Percentiles rank a stretch among this genome's conserved stretches.
These are phyloP conservation scores for Chionomys nivalis DNA, from an alignment of 2,113 vertebrate species.

Conservation along the genomic window DNA sequence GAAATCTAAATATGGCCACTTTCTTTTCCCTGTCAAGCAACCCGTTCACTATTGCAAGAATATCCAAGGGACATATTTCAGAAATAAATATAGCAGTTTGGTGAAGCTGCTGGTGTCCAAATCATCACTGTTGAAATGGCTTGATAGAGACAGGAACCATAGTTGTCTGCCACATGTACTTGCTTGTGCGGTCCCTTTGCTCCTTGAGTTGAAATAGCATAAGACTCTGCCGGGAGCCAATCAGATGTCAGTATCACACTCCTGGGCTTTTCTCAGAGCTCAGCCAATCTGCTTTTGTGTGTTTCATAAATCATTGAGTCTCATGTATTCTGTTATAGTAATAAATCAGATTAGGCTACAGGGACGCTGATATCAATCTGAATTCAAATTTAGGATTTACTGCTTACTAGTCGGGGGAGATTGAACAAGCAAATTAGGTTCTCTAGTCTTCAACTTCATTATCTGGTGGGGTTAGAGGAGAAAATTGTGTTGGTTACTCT, in stretches of 20 bases:
- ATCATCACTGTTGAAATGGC: neutral
- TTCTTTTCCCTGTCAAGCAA: constrained; percentile 40
- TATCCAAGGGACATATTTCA: constrained; percentile 35
- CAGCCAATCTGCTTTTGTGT: neutral
- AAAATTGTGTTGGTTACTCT: neutral
- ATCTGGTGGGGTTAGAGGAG: neutral
- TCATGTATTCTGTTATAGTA: neutral
- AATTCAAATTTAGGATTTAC: neutral
- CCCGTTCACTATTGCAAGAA: neutral
- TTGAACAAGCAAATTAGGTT: neutral
- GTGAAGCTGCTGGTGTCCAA: neutral
- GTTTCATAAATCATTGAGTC: neutral
- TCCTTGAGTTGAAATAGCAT: neutral
- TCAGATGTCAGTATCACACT: neutral
- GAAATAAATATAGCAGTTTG: constrained; percentile 24
- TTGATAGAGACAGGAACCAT: neutral
- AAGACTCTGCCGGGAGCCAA: neutral
- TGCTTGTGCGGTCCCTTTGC: neutral
- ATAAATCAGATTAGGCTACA: neutral
- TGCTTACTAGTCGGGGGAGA: neutral
- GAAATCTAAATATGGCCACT: neutral
- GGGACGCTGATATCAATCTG: neutral
- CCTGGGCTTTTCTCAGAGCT: neutral
- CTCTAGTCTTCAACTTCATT: neutral
- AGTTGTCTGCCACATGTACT: neutral